Percentiles rank a stretch among this genome's conserved stretches.
Conservation (phyloP, 64 coral and sea anemone species). For the Acropora tenuis region DNA sequence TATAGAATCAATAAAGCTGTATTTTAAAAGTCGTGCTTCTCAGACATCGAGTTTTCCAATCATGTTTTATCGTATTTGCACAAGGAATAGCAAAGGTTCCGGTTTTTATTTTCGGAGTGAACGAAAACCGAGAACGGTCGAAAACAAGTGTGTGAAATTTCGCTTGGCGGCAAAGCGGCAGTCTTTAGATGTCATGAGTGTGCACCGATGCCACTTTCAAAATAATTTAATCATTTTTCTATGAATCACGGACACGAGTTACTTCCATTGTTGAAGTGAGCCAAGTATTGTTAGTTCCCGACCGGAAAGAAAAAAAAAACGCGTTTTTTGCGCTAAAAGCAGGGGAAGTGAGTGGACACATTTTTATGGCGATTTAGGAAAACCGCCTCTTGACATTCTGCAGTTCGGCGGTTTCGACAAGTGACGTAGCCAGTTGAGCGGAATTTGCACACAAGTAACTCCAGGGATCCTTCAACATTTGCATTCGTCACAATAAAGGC, state of each 20-base stretch:
- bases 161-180: not conserved
- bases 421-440: not conserved
- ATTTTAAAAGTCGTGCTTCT: not conserved
- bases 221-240: conserved; percentile 47
- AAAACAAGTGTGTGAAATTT: not conserved
- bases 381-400: not conserved
- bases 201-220: conserved; percentile 27
- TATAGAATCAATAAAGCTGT: not conserved
- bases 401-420: not conserved
- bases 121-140: not conserved
- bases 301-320: not conserved
- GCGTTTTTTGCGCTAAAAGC: not conserved
- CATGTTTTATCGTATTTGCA: not conserved
- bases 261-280: not conserved
- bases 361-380: conserved; percentile 3
- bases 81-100: not conserved
- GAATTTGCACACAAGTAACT: conserved; percentile 15
- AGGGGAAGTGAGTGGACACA: conserved; percentile 20
- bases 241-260: conserved; percentile 13
- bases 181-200: not conserved
- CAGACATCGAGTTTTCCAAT: too few relatives aligned
- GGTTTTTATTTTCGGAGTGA: not conserved
- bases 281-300: not conserved
- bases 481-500: conserved; percentile 65
- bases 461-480: conserved; percentile 14